A percentile compares a stretch with the other conserved stretches of the same genome.
phyloP scores from a whole-genome alignment of 1,140 invertebrate species.

The Mactra quadrangularis region DNA sequence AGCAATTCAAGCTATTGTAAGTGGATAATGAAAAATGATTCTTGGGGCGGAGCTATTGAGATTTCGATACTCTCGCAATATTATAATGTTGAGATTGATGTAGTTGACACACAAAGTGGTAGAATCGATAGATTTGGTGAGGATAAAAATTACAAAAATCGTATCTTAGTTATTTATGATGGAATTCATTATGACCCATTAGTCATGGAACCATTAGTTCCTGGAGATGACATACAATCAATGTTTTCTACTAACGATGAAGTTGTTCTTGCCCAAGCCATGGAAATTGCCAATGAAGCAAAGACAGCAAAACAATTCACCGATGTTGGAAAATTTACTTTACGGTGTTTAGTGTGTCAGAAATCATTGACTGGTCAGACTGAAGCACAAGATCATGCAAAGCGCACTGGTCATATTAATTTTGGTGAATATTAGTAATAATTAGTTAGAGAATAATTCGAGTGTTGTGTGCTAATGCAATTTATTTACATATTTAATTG shows the following conservation, averaged over 20 bases:
- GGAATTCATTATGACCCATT: slow-evolving; percentile 98
- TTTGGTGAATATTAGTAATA: slow-evolving; percentile 91
- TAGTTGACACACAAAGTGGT: slow-evolving; percentile 95
- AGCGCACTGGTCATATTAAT: slow-evolving; percentile 91
- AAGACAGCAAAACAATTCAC: slow-evolving; percentile 94
- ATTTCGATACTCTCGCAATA: slow-evolving; percentile 93
- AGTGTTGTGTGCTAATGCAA: no score
- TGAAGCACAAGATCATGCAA: slow-evolving; percentile 93
- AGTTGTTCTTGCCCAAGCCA: slow-evolving; percentile 89
- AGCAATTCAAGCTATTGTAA: slow-evolving; percentile 93
- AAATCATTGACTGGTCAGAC: slow-evolving; percentile 89
- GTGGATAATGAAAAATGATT: slow-evolving; percentile 81
- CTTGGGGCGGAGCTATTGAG: slow-evolving; percentile 99
- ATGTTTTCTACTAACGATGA: slow-evolving; percentile 91
- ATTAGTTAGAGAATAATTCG: no score
- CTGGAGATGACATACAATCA: slow-evolving; percentile 84
- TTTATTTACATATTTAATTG: no score
- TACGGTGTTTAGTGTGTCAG: slow-evolving; percentile 93
- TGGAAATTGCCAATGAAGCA: slow-evolving; percentile 93
- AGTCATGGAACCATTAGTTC: slow-evolving; percentile 89
- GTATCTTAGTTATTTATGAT: slow-evolving; percentile 97
- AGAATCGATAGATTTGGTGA: slow-evolving; percentile 97
- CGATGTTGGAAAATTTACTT: slow-evolving; percentile 93
- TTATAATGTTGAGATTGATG: slow-evolving; percentile 96
- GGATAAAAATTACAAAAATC: slow-evolving; percentile 92